Base-by-base conservation (phyloP, 2,113 vertebrate species). In the Dipodomys merriami region DNA sequence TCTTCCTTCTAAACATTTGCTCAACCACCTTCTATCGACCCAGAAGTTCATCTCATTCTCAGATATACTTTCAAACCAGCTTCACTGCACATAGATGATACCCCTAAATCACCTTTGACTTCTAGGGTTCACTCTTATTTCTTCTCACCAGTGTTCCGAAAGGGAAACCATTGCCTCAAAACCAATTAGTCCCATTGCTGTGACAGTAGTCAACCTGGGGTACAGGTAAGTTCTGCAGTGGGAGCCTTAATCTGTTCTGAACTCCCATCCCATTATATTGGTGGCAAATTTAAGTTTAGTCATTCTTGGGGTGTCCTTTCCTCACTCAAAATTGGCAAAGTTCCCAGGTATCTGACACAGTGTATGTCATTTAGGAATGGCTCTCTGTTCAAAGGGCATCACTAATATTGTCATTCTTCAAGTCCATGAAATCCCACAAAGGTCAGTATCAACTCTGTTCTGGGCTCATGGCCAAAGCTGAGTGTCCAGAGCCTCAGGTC, bases 31-130 rank as follows among this genome's bases (percentile, higher is more conserved):
- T 39, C 15, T 67, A 86, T 16, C 82, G 86, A 87, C 81, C 27
- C 19, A 23, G 33, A 92, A 9, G 30, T 71, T 76, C 87, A 88
- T 93, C 85, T 11, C 69, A 57, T 83, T 76, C 84, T 83, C 33
- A 2, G 89, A 44, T 35, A 79, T 49, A 46, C 74, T 74, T 83
- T 87, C 35, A 57, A 82, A 83, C 30, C 69, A 76, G n/a, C 82
- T 81, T 84, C 22, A 94, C 88, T 91, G 71, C 57, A 39, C 19
- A 65, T 53, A 62, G 84, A 67, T 11, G 9, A 49, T 93, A 60
- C 76, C 94, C 60, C 72, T 67, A 86, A 83, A 95, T 91, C 76
- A 91, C 23, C 83, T 77, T 77, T 95, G 86, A 86, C 89, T 91
- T 91, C 76, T 67, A 60, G n/a, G 91, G 20, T 84, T 88, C 46